A percentile compares a stretch with the other conserved stretches of the same genome.
Conservation (phyloP, 2,797 vertebrate genomes). For the Crypturellus tataupa region DNA sequence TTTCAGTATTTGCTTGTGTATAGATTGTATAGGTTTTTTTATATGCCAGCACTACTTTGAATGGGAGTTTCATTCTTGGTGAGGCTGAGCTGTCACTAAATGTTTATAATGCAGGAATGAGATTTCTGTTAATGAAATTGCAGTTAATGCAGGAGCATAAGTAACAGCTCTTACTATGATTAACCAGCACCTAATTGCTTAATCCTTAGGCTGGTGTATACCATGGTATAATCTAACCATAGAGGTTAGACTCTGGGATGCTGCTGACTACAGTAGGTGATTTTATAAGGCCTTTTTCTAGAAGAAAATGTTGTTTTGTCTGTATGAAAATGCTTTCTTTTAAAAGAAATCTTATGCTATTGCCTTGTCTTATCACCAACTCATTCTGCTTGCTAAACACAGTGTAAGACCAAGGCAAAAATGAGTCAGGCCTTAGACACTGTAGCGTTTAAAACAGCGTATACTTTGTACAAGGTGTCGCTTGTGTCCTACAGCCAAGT, state of each 20-base stretch:
- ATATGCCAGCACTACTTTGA: rapidly evolving
- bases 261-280: neutral
- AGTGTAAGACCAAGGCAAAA: neutral
- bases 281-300: neutral
- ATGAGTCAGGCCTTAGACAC: neutral
- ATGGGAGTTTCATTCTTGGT: neutral
- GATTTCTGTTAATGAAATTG: rapidly evolving
- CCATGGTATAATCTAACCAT: neutral
- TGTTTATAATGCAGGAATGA: neutral
- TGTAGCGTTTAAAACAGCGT: neutral
- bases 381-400: neutral
- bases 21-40: neutral
- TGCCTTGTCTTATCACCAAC: rapidly evolving
- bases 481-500: rapidly evolving
- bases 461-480: neutral
- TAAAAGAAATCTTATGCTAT: neutral
- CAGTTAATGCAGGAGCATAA: rapidly evolving
- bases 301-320: neutral
- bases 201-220: neutral
- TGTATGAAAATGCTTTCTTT: neutral
- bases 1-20: neutral
- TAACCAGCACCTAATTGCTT: neutral
- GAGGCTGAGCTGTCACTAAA: neutral
- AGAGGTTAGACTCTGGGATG: neutral
- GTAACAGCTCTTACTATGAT: rapidly evolving